A percentile compares a stretch with the other conserved stretches of the same genome.
These are phyloP conservation scores for Cydia pomonella DNA, from an alignment of 1,140 invertebrate genomes.

Conservation along the genomic window DNA sequence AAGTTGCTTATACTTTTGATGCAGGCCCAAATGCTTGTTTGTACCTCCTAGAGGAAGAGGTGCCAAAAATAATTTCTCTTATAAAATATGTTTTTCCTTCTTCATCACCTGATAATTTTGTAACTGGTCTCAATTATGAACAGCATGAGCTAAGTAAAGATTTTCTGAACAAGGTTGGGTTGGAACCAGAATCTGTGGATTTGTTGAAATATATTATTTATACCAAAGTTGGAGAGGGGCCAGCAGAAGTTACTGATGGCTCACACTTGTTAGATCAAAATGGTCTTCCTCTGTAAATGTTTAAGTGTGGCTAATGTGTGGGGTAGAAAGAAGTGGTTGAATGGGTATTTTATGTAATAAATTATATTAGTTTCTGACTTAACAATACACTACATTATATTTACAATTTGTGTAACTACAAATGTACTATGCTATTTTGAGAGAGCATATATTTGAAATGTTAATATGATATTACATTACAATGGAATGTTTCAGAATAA, in stretches of 20 bases:
- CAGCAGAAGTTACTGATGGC: slow-evolving; percentile 78
- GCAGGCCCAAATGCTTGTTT: slow-evolving; percentile 98
- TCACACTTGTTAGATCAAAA: slow-evolving; percentile 82
- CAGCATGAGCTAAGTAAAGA: slow-evolving; percentile 51
- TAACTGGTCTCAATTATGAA: slow-evolving; percentile 53
- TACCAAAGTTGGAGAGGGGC: slow-evolving; percentile 89
- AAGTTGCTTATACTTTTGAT: slow-evolving; percentile 97
- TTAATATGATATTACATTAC: slow-evolving; percentile 1
- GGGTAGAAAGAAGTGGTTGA: slow-evolving; percentile 12
- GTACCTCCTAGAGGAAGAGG: slow-evolving; percentile 90
- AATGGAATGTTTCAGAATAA: slow-evolving; percentile 6
- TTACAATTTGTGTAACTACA: background rate
- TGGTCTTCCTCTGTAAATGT: slow-evolving; percentile 71
- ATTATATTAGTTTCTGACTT: slow-evolving; percentile 15
- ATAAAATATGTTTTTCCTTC: slow-evolving; percentile 89
- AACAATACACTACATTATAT: background rate
- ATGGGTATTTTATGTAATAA: slow-evolving; percentile 16
- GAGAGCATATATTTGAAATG: slow-evolving; percentile 9
- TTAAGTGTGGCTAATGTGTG: background rate
- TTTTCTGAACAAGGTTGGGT: slow-evolving; percentile 55
- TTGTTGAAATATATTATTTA: slow-evolving; percentile 91
- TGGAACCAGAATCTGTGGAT: slow-evolving; percentile 77
- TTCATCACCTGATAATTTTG: slow-evolving; percentile 59
- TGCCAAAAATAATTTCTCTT: slow-evolving; percentile 84
- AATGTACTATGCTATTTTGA: background rate